Conservation (phyloP, 2,888 invertebrate genomes). For the Lithophane ornitopus region DNA sequence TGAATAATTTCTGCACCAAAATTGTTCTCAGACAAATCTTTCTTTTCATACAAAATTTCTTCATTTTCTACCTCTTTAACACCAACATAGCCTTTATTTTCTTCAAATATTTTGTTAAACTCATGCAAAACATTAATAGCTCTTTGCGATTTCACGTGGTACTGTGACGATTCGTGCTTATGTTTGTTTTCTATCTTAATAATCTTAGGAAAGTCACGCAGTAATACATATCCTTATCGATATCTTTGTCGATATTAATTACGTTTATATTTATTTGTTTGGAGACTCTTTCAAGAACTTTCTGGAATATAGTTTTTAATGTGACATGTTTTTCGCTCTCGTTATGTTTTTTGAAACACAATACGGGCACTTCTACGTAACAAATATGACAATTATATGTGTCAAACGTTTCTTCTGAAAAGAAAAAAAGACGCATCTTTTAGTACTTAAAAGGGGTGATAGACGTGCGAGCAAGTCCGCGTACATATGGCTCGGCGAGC, state of each 20-base stretch:
- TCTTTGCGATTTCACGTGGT: constrained; percentile 33
- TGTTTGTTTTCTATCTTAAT: constrained; percentile 26
- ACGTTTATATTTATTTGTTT: constrained; percentile 54
- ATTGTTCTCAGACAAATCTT: no score
- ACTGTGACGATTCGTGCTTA: constrained; percentile 35
- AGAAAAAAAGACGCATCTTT: no score
- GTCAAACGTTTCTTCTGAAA: constrained; percentile 51
- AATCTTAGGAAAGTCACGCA: constrained; percentile 43
- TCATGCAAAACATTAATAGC: background rate
- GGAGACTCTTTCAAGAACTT: constrained; percentile 64
- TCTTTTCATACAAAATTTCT: background rate
- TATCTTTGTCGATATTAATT: background rate
- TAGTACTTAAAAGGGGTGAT: no score
- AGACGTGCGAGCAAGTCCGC: no score
- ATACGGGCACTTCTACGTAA: constrained; percentile 68
- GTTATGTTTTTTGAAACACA: constrained; percentile 65
- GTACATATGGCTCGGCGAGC: no score
- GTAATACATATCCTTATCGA: background rate
- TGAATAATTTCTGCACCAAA: background rate
- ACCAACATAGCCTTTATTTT: background rate
- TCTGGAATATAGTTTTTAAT: constrained; percentile 64
- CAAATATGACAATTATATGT: constrained; percentile 71
- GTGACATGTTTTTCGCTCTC: constrained; percentile 68
- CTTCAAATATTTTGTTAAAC: constrained; percentile 35
- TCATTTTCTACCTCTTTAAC: no score